These are phyloP conservation scores for Macrobrachium rosenbergii DNA, from an alignment of 1,140 invertebrate genomes.

Conservation along the genomic window DNA sequence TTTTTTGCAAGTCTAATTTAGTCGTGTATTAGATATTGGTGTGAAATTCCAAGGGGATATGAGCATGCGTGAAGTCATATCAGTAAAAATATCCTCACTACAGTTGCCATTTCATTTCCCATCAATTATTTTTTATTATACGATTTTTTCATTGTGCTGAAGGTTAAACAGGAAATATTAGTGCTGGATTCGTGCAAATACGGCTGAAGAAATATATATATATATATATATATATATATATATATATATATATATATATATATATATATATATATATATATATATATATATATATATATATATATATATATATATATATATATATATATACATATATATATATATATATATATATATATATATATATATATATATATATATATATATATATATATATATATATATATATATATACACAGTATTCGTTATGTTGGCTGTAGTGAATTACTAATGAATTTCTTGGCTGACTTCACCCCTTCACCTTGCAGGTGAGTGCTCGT, in stretches of 20 bases:
- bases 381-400: too few relatives aligned
- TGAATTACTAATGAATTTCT: too few relatives aligned
- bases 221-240: constrained; percentile 7
- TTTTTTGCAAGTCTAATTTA: too few relatives aligned
- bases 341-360: constrained; percentile 2
- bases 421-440: too few relatives aligned
- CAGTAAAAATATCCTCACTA: too few relatives aligned
- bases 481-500: neutral
- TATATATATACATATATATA: neutral
- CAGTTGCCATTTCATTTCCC: too few relatives aligned
- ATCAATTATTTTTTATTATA: too few relatives aligned
- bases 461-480: too few relatives aligned
- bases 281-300: neutral
- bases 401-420: neutral
- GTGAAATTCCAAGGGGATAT: too few relatives aligned
- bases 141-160: neutral
- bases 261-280: constrained; percentile 6
- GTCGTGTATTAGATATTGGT: too few relatives aligned
- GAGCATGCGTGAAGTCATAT: too few relatives aligned
- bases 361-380: neutral
- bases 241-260: constrained; percentile 7
- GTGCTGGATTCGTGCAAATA: neutral
- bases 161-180: neutral
- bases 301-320: too few relatives aligned
- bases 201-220: neutral